Evolutionary conservation across 2,113 vertebrate genomes (phyloP).

Genomic region (Periophthalmodon schlosseri): DNA sequence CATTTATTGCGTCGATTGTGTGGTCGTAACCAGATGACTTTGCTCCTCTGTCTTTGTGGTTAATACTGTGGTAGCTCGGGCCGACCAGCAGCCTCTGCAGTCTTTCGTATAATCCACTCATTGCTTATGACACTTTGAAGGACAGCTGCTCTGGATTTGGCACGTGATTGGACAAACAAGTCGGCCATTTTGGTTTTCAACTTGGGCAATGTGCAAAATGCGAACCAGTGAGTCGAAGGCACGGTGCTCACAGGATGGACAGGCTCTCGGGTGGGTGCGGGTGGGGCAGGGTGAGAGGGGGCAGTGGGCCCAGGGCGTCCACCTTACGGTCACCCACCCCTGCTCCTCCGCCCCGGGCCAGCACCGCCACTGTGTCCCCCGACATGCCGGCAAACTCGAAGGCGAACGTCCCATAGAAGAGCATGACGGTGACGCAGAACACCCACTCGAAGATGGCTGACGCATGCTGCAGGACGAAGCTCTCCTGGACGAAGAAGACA

Average conservation of each 20-base stretch:
- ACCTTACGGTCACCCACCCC: constrained; percentile 69
- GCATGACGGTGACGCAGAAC: constrained; percentile 86
- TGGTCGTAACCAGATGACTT: not conserved
- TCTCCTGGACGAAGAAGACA: constrained; percentile 89
- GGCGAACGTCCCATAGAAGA: constrained; percentile 89
- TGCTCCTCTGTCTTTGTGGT: not conserved
- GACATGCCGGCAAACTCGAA: constrained; percentile 87
- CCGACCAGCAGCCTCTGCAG: constrained; percentile 56
- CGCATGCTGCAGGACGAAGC: constrained; percentile 84
- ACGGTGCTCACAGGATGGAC: constrained; percentile 69
- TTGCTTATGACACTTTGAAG: not conserved
- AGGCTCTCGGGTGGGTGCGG: constrained; percentile 67
- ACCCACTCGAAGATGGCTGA: constrained; percentile 89
- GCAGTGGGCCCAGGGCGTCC: constrained; percentile 53
- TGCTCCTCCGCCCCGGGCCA: constrained; percentile 74
- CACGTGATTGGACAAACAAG: constrained; percentile 21
- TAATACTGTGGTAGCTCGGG: constrained; percentile 39
- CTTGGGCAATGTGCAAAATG: constrained; percentile 70
- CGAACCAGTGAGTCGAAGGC: constrained; percentile 55
- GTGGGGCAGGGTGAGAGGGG: constrained; percentile 28
- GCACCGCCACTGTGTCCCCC: constrained; percentile 83
- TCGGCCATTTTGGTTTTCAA: constrained; percentile 47
- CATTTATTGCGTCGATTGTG: constrained; percentile 29
- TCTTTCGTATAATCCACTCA: not conserved
- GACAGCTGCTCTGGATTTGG: constrained; percentile 1